These are phyloP conservation scores for Sinella curviseta DNA, from an alignment of 1,140 invertebrate genomes.

Conservation along the genomic window DNA sequence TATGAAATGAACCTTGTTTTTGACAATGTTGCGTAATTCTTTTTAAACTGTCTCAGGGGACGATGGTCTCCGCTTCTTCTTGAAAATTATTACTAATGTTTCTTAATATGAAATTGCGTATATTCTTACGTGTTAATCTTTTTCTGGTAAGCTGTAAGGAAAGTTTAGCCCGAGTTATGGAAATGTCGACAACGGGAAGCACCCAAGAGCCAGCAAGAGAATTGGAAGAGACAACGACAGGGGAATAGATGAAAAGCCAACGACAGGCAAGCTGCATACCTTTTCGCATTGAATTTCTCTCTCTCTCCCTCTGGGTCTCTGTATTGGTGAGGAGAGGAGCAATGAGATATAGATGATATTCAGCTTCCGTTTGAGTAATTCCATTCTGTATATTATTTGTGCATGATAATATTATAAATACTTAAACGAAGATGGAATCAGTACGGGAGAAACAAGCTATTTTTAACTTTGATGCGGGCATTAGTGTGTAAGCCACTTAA, in stretches of 20 bases:
- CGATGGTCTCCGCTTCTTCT: background rate
- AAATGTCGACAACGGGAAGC: background rate
- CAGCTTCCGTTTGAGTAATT: background rate
- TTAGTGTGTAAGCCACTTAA: constrained; percentile 37
- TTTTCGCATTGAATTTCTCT: background rate
- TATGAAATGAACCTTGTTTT: background rate
- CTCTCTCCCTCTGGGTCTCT: too few relatives aligned
- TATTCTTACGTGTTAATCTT: too few relatives aligned
- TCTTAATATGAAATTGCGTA: background rate
- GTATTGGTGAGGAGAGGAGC: background rate
- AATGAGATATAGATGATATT: background rate
- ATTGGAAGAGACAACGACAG: constrained; percentile 20
- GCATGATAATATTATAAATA: background rate
- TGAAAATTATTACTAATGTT: background rate
- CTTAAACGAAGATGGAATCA: background rate
- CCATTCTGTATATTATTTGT: constrained; percentile 3
- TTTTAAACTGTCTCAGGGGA: background rate
- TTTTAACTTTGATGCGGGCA: constrained; percentile 44
- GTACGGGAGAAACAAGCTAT: constrained; percentile 31
- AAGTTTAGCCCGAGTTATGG: background rate
- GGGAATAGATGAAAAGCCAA: constrained; percentile 9
- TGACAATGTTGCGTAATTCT: background rate
- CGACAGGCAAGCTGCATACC: background rate
- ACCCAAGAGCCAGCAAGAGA: background rate
- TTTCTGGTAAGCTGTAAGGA: background rate